Evolutionary conservation across 2,113 vertebrate species (phyloP).

Genomic region (Sylvilagus bachmani): DNA sequence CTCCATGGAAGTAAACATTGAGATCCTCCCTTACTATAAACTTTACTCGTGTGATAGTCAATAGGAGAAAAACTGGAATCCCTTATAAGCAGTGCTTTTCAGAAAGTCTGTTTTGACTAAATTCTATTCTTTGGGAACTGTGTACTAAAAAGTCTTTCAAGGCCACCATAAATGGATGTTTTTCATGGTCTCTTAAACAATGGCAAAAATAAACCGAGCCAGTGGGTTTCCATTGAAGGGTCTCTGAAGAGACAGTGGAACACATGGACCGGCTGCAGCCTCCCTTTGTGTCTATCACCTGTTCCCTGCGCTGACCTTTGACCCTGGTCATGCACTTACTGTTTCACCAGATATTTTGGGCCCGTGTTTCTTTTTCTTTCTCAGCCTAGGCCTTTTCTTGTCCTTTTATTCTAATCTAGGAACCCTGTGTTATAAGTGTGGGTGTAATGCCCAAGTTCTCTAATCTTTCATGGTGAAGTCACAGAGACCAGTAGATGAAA

Average conservation of each 20-base stretch:
- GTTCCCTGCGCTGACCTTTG: not conserved
- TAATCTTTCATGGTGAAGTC: not conserved
- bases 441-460: not conserved
- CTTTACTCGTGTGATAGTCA: constrained; percentile 49
- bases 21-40: constrained; percentile 70
- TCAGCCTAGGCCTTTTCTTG: not conserved
- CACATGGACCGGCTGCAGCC: not conserved
- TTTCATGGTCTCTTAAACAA: constrained; percentile 33
- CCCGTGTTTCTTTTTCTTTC: not conserved
- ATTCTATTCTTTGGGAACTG: not conserved
- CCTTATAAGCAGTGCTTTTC: constrained; percentile 52
- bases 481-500: not conserved
- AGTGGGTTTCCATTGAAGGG: not conserved
- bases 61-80: constrained; percentile 24
- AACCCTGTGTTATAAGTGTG: not conserved
- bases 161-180: constrained; percentile 60
- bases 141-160: constrained; percentile 57
- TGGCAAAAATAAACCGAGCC: not conserved
- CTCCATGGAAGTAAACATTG: constrained; percentile 52
- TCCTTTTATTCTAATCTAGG: not conserved
- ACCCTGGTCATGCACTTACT: not conserved
- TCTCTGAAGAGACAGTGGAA: not conserved
- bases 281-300: not conserved
- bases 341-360: not conserved
- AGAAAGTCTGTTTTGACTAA: constrained; percentile 55